Base-by-base conservation (phyloP, 2,888 invertebrate species). In the Resseliella maxima region DNA sequence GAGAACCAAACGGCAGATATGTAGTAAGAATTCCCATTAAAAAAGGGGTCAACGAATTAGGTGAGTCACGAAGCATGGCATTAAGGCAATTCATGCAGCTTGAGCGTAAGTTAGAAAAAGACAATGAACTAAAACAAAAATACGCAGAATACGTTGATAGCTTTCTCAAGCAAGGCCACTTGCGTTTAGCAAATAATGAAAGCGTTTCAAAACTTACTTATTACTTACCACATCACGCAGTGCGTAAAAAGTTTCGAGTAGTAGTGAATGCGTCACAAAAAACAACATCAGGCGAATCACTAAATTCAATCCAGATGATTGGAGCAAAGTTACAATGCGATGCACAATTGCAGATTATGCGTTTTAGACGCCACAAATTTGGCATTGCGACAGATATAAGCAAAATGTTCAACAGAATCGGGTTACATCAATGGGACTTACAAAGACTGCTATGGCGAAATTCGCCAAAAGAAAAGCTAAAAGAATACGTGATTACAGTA, bases 281-380 rank as follows among this genome's bases (percentile, higher is more conserved):
- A 81, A 81, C 81, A 3, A 15, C 81, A 12, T 35, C 35, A 35
- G 81, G 81, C 21, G 81, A 81, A 18, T 36, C 81, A 18, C 36
- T 81, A 35, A 81, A 81, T 36, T 36, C 81, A 21, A 81, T 81
- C 18, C 81, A 81, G 35, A 81, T 81, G 81, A 81, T n/a, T 36
- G 81, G 81, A 1, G 5, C 15, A 35, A 81, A 81, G 15, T 18
- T 36, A 18, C 81, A 81, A 36, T 81, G 21, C 15, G 81, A 81
- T 18, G 12, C 21, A 1, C 81, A 81, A 36, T 36, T 81, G 35
- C 81, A 81, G 35, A 81, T 21, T 35, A 81, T 81, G 35, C 81
- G 81, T 31, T 81, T 81, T 36, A 15, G 81, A 15, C 35, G 36
- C 2, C 81, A 81, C 35, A 35, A 36, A 81, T 5, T 18, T 21